A percentile compares a stretch with the other conserved stretches of the same genome.
Conservation (phyloP, 2,113 vertebrate genomes). For the Empidonax traillii region DNA sequence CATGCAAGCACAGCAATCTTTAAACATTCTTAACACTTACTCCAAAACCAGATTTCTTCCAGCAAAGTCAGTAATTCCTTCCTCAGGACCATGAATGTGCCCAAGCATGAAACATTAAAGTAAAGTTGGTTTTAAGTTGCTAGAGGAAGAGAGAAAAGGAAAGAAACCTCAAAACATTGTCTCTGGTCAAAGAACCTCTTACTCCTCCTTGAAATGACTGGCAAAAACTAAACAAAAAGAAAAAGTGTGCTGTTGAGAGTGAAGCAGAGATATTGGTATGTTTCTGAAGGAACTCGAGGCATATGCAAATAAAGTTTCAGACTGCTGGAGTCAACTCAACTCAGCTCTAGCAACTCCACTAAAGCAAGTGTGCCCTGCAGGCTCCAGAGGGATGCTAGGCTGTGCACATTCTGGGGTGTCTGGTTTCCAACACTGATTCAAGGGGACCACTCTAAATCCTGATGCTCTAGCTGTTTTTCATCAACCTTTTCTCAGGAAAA, state of each 20-base stretch:
- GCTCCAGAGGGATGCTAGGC: background rate
- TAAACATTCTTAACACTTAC: slow-evolving; percentile 59
- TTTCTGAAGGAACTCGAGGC: slow-evolving; percentile 11
- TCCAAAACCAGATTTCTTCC: slow-evolving; percentile 70
- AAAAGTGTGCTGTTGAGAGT: background rate
- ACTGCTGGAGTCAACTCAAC: background rate
- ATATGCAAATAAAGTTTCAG: slow-evolving; percentile 7
- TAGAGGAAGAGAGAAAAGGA: background rate
- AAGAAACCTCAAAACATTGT: slow-evolving; percentile 48
- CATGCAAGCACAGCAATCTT: slow-evolving; percentile 54
- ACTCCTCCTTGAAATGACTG: background rate
- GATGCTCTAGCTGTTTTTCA: background rate
- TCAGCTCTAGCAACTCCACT: background rate
- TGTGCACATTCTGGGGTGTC: background rate
- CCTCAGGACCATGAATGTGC: slow-evolving; percentile 37
- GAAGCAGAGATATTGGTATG: background rate
- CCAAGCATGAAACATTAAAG: slow-evolving; percentile 39
- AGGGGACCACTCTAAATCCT: background rate
- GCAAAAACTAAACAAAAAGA: background rate
- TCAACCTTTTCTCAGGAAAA: background rate
- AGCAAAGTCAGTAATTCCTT: slow-evolving; percentile 60
- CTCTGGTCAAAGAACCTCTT: slow-evolving; percentile 15
- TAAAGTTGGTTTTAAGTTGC: slow-evolving; percentile 58
- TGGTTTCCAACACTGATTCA: background rate
- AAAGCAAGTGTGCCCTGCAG: background rate